phyloP scores from a whole-genome alignment of 2,797 vertebrate genomes.

The Phrynocephalus forsythii region DNA sequence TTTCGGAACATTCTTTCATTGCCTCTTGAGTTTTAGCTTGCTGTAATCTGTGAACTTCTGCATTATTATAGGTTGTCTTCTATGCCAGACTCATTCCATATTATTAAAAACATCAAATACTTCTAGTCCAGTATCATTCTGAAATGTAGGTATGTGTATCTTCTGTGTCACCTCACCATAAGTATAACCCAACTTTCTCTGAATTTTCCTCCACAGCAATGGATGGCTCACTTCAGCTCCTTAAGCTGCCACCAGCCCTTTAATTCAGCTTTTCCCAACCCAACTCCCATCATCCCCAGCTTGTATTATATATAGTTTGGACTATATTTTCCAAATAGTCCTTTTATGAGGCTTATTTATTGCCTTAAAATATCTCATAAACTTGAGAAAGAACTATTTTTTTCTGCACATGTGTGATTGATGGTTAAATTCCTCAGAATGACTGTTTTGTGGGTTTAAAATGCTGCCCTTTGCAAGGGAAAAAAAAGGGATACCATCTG shows the following conservation, averaged over 20 bases:
- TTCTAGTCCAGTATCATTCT: not conserved
- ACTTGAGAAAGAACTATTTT: not conserved
- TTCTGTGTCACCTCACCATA: not conserved
- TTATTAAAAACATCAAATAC: not conserved
- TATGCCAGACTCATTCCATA: not conserved
- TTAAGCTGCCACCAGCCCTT: not conserved
- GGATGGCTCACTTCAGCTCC: not conserved
- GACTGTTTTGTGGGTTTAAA: slow-evolving; percentile 31
- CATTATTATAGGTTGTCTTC: not conserved
- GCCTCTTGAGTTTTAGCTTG: not conserved
- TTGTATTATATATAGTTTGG: not conserved
- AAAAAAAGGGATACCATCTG: slow-evolving; percentile 23
- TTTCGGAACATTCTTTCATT: not conserved
- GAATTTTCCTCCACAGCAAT: not conserved
- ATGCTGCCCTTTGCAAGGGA: slow-evolving; percentile 14
- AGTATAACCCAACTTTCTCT: not conserved
- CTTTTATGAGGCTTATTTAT: too few relatives aligned
- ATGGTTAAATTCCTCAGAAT: slow-evolving; percentile 45
- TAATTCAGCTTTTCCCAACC: not conserved
- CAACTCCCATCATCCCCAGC: not conserved
- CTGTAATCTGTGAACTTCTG: not conserved
- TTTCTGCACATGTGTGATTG: not conserved
- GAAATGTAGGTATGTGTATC: not conserved
- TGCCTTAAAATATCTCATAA: not conserved
- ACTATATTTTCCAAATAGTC: not conserved